A percentile compares a stretch with the other conserved stretches of the same genome.
These are phyloP conservation scores for Lagodon rhomboides DNA, from an alignment of 2,797 vertebrate species.

Conservation along the genomic window DNA sequence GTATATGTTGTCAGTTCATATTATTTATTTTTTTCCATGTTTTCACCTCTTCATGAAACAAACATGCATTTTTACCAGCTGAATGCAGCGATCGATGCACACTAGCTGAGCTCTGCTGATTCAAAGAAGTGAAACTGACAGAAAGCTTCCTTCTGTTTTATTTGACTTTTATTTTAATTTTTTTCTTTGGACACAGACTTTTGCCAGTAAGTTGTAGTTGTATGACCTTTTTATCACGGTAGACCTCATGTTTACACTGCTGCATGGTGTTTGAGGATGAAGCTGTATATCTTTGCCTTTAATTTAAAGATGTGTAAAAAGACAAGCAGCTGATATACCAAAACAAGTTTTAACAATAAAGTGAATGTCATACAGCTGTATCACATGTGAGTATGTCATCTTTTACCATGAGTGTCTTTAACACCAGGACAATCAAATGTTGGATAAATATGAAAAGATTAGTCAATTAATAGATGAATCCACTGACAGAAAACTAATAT, in stretches of 20 bases:
- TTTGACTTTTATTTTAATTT: not conserved
- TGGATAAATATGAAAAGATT: not conserved
- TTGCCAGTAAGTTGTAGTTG: constrained; percentile 63
- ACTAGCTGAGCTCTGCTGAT: constrained; percentile 48
- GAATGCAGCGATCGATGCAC: constrained; percentile 26
- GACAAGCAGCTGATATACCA: constrained; percentile 82
- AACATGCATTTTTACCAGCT: constrained; percentile 44
- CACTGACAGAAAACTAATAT: not conserved
- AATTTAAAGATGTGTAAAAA: constrained; percentile 73
- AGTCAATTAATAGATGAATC: not conserved
- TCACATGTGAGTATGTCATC: not conserved
- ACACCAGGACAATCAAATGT: not conserved
- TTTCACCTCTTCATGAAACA: constrained; percentile 55
- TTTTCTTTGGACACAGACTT: constrained; percentile 51
- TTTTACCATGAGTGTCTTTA: not conserved
- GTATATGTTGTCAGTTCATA: constrained; percentile 70
- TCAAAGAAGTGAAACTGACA: constrained; percentile 48
- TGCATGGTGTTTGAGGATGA: constrained; percentile 80
- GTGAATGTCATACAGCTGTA: constrained; percentile 76
- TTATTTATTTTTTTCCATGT: constrained; percentile 75
- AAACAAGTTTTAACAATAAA: constrained; percentile 86
- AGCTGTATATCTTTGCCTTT: constrained; percentile 80
- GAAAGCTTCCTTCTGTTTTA: constrained; percentile 28
- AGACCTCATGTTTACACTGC: constrained; percentile 77
- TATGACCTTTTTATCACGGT: constrained; percentile 67